Base-by-base conservation (phyloP, 2,797 vertebrate species). In the Galaxias olidus region DNA sequence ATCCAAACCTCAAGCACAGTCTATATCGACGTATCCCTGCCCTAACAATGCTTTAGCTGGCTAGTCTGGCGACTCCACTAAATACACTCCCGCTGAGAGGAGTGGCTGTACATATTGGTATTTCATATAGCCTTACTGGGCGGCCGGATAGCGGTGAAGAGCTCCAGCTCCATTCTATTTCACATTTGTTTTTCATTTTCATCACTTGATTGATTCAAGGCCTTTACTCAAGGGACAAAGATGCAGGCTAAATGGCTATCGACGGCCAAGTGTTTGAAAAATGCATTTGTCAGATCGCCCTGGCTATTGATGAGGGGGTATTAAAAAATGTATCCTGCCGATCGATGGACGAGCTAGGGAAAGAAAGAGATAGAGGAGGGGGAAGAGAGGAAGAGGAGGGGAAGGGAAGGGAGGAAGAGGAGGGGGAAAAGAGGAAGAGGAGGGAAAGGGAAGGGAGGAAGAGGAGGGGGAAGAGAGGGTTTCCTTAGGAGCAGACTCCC, bases 181-280 rank as follows among this genome's bases (percentile, higher is more conserved):
- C 66, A 76, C 81, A 88, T 87, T 87, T 86, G 86, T 91, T 81
- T 82, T 30, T 81, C 84, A 87, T 89, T 89, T 87, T 89, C 87
- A 86, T 88, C 84, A 80, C 80, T 74, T 62, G 68, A 89, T 91
- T 86, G 89, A 90, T 90, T 81, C 59, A 76, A 76, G 74, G 66
- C 70, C 65, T 84, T 89, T 85, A 82, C 88, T 87, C 87, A 71
- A 77, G 89, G 81, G 87, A 90, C 83, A 84, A 81, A 86, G 83
- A 89, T 80, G 72, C 87, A 84, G 72, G 83, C 82, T 81, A 87
- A 90, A 90, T 87, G 84, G 90, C 88, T 89, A 90, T 92, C 79
- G 89, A 90, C 85, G 80, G 67, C 69, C 75, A 80, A 85, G 81
- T 84, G 80, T 88, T 88, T 89, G 87, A 90, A 87, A 91, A 89